phyloP scores from a whole-genome alignment of 1,140 invertebrate genomes.

The Agrilus planipennis region DNA sequence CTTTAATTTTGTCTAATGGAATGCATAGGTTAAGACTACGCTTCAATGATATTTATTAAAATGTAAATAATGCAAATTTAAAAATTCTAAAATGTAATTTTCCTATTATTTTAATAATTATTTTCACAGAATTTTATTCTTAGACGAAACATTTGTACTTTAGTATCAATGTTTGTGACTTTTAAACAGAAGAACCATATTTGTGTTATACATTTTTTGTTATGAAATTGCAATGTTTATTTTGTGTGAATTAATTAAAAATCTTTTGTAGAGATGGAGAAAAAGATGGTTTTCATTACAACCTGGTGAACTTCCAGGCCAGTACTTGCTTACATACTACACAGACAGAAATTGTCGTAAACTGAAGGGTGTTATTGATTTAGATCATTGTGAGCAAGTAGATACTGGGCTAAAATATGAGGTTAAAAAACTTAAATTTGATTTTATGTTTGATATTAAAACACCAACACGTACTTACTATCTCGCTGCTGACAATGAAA shows the following conservation, averaged over 20 bases:
- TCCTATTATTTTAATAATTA: too few species aligned
- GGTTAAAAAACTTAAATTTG: conserved; percentile 68
- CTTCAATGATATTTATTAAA: too few species aligned
- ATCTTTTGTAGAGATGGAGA: conserved; percentile 78
- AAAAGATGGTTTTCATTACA: conserved; percentile 85
- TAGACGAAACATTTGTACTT: too few species aligned
- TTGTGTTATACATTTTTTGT: too few species aligned
- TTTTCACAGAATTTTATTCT: too few species aligned
- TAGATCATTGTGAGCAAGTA: conserved; percentile 92
- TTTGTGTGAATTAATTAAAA: too few species aligned
- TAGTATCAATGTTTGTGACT: too few species aligned
- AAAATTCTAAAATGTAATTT: too few species aligned
- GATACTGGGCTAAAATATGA: conserved; percentile 77
- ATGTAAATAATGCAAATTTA: too few species aligned
- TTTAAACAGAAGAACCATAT: too few species aligned
- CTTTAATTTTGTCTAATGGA: too few species aligned
- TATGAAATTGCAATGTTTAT: conserved; percentile 15
- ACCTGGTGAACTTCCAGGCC: conserved; percentile 79
- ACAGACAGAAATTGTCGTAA: conserved; percentile 75
- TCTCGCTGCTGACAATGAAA: conserved; percentile 78
- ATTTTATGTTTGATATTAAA: conserved; percentile 78
- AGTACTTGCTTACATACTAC: conserved; percentile 90
- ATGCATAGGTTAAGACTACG: too few species aligned
- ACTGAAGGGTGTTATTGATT: conserved; percentile 81
- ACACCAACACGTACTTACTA: conserved; percentile 83